Evolutionary conservation across 2,113 vertebrate species (phyloP), one percentile per base, ranked within the genome.

Genomic region (Corythornis cristatus): DNA sequence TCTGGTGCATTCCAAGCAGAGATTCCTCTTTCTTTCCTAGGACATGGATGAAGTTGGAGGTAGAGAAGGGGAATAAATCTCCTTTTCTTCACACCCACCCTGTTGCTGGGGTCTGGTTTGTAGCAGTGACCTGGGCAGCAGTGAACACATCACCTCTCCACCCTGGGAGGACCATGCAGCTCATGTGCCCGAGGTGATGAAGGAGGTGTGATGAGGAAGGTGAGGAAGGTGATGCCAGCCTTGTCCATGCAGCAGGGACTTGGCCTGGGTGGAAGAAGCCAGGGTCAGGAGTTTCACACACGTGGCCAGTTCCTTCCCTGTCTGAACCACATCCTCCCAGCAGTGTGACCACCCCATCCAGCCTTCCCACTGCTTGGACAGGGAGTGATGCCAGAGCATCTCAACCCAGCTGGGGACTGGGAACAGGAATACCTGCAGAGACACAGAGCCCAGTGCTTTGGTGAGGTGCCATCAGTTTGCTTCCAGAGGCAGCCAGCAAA

Each of bases 261-360:
- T 46, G 40, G 25, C 61, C 46, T 31, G 13, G 56, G 58, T 28
- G 65, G 81, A 58, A 68, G 81, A 58, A 78, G 62, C 82, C 67
- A 57, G 29, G 14, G 61, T 14, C 19, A 19, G 6, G 13, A 70
- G 17, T 58, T 80, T 58, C 68, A 19, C 33, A 1, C 62, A 73
- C 31, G 48, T 50, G 48, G 72, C n/a, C 56, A 25, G 6, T 56
- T 90, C 56, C 67, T 88, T 58, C 56, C 42, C 46, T 23, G 3
- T 60, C 66, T 56, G 58, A 56, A 68, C 73, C 71, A 6, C 8
- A 5, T 19, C 67, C 53, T 61, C 42, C 20, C 64, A 83, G 42
- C 22, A 9, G 20, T 2, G 6, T 1, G 3, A 26, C 29, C 74
- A 68, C n/a, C 53, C 61, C 5, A 0, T 15, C 50, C 83, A 73